Evolutionary conservation across 1,140 invertebrate genomes (phyloP), one percentile per base, ranked within the genome.

Genomic region (Sesamia nonagrioides): DNA sequence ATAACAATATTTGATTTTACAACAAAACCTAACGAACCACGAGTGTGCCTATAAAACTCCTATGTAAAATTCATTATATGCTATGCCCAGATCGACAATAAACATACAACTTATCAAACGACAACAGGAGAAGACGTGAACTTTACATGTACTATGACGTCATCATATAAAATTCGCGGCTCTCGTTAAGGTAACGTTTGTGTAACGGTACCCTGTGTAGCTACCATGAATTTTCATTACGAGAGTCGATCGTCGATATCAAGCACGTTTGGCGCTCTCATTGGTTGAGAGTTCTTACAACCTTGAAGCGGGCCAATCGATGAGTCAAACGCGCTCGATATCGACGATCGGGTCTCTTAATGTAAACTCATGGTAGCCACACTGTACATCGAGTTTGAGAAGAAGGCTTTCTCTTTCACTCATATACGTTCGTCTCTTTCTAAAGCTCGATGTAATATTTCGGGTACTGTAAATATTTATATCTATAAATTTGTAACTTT

Each of bases 31-130:
- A 42, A 1, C 7, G 9, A 11, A 42, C 6, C 5, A 18, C 37
- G n/a, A 66, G 61, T 66, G 61, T 42, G 61, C 61, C 61, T 66
- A 42, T 21, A 17, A 6, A 17, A n/a, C n/a, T n/a, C 60, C 15
- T 63, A 37, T 33, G 33, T 17, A 17, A 11, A 11, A 21, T 27
- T 58, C 17, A 58, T 21, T 18, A 66, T 66, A 66, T 66, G 61
- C 61, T 17, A 66, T 66, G 61, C 61, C 61, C 61, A 66, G 61
- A 66, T 21, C 13, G 37, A 66, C 61, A 66, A 40, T 18, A 8
- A 40, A 40, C 8, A 63, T 63, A 63, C 7, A 42, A 40, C 15
- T 61, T 61, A 37, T 63, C 15, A 37, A n/a, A 6, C 18, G 2
- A 50, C 13, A 58, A 37, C 3, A 27, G 27, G 3, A 21, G 9